These are phyloP conservation scores for Vultur gryphus DNA, from an alignment of 2,797 vertebrate species.

Conservation along the genomic window DNA sequence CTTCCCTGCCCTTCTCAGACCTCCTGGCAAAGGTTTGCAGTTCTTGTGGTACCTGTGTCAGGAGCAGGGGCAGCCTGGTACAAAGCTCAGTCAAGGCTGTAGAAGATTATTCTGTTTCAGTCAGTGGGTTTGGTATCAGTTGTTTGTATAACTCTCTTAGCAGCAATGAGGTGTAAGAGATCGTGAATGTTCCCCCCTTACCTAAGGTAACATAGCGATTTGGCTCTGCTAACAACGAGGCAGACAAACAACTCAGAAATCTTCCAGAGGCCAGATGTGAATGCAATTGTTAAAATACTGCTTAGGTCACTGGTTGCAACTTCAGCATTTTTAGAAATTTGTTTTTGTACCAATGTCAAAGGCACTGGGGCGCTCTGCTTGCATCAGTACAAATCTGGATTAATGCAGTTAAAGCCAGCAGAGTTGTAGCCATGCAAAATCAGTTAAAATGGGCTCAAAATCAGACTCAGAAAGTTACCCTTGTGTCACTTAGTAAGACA, in stretches of 20 bases:
- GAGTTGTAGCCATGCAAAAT: neutral
- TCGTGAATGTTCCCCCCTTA: neutral
- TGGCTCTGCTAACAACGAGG: neutral
- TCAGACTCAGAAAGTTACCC: neutral
- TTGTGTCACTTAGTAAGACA: conserved; percentile 43
- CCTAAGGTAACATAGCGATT: neutral
- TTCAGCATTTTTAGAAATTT: conserved; percentile 28
- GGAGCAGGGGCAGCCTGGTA: neutral
- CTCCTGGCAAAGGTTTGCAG: neutral
- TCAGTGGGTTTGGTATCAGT: neutral
- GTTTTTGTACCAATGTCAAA: conserved; percentile 46
- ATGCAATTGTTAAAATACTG: conserved; percentile 25
- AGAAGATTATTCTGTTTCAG: neutral
- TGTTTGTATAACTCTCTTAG: neutral
- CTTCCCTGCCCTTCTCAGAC: neutral
- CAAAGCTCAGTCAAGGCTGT: neutral
- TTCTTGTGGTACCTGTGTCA: neutral
- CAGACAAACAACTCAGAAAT: conserved; percentile 24
- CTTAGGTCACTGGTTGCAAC: conserved; percentile 10
- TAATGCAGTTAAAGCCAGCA: conserved; percentile 17
- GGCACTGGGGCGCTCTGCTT: conserved; percentile 13
- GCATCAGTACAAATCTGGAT: conserved; percentile 44
- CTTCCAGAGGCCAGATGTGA: conserved; percentile 50
- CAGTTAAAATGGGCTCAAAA: conserved; percentile 18
- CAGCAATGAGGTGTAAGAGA: neutral